phyloP scores from a whole-genome alignment of 2,113 vertebrate species.

The Rhineura floridana region DNA sequence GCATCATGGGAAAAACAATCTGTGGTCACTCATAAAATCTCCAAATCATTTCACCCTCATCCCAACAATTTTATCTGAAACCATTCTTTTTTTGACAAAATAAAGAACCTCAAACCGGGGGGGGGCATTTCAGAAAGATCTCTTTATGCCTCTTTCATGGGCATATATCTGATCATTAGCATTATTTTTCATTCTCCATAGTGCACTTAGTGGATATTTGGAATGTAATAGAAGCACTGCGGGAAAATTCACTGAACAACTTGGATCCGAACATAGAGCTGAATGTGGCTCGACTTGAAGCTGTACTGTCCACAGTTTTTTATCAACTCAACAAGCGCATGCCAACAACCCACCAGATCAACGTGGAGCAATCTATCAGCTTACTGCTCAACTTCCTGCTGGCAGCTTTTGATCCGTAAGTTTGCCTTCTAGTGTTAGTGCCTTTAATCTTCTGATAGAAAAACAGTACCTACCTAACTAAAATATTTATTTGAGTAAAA shows the following conservation, averaged over 20 bases:
- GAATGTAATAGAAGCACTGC: conserved; percentile 96
- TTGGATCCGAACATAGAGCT: conserved; percentile 89
- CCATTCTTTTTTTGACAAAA: too few species aligned
- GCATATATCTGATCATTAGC: background rate
- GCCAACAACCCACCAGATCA: conserved; percentile 97
- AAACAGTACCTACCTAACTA: background rate
- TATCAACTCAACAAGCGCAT: conserved; percentile 98
- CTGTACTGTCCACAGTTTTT: conserved; percentile 93
- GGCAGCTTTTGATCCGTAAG: conserved; percentile 95
- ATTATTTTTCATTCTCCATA: conserved; percentile 65
- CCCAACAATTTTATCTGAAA: too few species aligned
- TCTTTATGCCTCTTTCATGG: background rate
- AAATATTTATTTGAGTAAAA: background rate
- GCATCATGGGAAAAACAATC: too few species aligned
- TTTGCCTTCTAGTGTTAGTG: conserved; percentile 31
- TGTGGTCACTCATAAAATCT: too few species aligned
- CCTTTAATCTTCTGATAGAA: background rate
- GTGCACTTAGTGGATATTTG: conserved; percentile 98
- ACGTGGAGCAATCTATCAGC: conserved; percentile 92
- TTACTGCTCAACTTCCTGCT: conserved; percentile 96
- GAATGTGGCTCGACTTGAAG: conserved; percentile 90
- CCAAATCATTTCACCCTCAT: too few species aligned
- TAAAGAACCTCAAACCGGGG: too few species aligned
- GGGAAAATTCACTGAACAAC: conserved; percentile 93
- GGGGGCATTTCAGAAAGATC: too few species aligned